Evolutionary conservation across 2,113 vertebrate species (phyloP), one percentile per base, ranked within the genome.

Genomic region (Erythrolamprus reginae): DNA sequence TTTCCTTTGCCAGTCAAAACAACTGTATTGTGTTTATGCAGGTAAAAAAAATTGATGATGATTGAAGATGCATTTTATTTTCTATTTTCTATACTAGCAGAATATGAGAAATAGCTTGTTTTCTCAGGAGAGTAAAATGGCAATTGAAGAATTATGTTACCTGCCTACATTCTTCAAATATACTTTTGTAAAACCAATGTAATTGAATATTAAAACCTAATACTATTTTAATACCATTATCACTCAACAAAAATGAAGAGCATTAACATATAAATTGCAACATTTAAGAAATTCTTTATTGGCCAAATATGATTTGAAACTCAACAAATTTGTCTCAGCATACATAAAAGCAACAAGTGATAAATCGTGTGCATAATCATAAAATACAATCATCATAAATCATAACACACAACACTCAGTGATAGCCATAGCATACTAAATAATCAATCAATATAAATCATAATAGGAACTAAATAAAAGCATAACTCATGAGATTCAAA

Each of bases 31-130:
- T 50, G 93, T 24, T 28, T 88, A 50, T 42, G 5, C 52, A 93
- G 50, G 92, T 58, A 61, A 92, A 95, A 92, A 95, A 91, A 65
- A 19, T 33, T 91, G 38, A n/a, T 90, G 47, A 51, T 93, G 90
- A 92, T 93, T 84, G 90, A 86, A 88, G 95, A 92, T 65, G 88
- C 91, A 88, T 91, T 90, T 70, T 93, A 93, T 17, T 86, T 94
- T 88, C 47, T 53, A n/a, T n/a, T n/a, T n/a, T n/a, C n/a, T 42
- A 77, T 21, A 21, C 70, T 89, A 92, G 83, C 84, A 94, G 70
- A 85, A 91, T 84, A 91, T 38, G 90, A 86, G 12, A 28, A 91
- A 65, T 28, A 42, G 47, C 61, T 88, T 12, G n/a, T 93, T 94
- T 93, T 91, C 38, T 91, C 52, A 90, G 89, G 50, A 93, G 90